Evolutionary conservation across 2,888 invertebrate species (phyloP).

Genomic region (Eristalis arbustorum): DNA sequence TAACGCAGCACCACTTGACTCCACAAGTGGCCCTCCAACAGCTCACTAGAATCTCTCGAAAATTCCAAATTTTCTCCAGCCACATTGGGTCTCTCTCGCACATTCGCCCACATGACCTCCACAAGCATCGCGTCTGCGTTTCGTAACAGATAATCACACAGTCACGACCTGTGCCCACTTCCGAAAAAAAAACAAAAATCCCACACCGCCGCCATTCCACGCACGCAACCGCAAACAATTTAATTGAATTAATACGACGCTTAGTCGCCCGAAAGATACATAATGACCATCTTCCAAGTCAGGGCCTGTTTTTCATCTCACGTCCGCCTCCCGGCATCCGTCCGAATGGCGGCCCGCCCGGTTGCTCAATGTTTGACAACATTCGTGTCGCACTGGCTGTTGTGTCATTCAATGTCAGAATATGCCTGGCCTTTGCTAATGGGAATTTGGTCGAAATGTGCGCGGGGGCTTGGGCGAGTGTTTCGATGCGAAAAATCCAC

Average conservation of each 20-base stretch:
- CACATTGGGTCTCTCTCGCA: too few relatives aligned
- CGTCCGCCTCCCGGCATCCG: background rate
- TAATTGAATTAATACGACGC: slow-evolving; percentile 32
- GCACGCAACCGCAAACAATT: slow-evolving; percentile 24
- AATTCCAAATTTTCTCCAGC: too few relatives aligned
- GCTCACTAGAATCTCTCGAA: too few relatives aligned
- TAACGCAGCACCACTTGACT: too few relatives aligned
- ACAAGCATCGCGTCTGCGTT: background rate
- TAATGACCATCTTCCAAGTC: slow-evolving; percentile 9
- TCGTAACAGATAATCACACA: background rate
- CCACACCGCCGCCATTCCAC: background rate
- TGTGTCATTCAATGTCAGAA: background rate
- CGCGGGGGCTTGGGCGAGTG: background rate
- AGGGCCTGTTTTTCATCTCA: background rate
- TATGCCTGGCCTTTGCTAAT: background rate
- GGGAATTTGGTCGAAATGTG: background rate
- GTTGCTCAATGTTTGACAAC: background rate
- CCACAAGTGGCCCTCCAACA: too few relatives aligned
- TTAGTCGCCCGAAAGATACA: slow-evolving; percentile 15
- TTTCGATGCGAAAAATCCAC: background rate
- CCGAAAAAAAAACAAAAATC: background rate
- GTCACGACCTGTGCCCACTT: slow-evolving; percentile 16
- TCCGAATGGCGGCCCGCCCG: background rate
- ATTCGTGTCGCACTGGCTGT: background rate
- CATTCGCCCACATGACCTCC: background rate